Base-by-base conservation (phyloP, 2,888 invertebrate species). In the Rhagonycha lutea region DNA sequence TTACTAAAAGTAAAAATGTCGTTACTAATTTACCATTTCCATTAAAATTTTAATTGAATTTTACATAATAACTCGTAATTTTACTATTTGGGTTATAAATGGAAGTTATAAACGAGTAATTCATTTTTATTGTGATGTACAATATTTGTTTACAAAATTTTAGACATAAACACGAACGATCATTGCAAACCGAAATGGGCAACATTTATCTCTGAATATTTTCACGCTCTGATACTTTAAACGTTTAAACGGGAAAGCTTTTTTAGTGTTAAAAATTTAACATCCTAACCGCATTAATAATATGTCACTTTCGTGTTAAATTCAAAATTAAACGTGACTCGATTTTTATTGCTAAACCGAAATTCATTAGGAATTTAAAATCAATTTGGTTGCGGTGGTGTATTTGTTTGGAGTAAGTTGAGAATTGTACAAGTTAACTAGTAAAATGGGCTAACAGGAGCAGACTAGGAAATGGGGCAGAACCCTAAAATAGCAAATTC, bases 141-240 rank as follows among this genome's bases (percentile, higher is more conserved):
- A 65, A 65, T 65, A 65, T 65, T 65, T 65, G 63, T 47, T 47
- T 47, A 47, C 47, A 47, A n/a, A 47, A 47, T 47, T 47, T 47
- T 7, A 47, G 29, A 29, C 29, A 73, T 73, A 73, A 73, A 69
- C 68, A 73, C 26, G 62, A 32, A 61, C 62, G 47, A 69, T 73
- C 60, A 73, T 69, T 75, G 72, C 65, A 75, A 47, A 47, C 61
- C 62, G 69, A 68, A 70, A 74, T 74, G 63, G 68, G 62, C 47
- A 18, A 74, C 68, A 72, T 75, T 72, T 69, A 75, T 75, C 75
- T 72, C 29, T 14, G 63, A 65, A 65, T 69, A 68, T 72, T 75
- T 72, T 75, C 65, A 72, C 72, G 75, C 75, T 72, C 75, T 72
- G 75, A 75, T 75, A 72, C 65, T 60, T 75, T 69, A 69, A 75